A percentile compares a stretch with the other conserved stretches of the same genome.
Evolutionary conservation across 2,797 vertebrate genomes (phyloP).

Genomic region (Mormyrus hasselquistii): DNA sequence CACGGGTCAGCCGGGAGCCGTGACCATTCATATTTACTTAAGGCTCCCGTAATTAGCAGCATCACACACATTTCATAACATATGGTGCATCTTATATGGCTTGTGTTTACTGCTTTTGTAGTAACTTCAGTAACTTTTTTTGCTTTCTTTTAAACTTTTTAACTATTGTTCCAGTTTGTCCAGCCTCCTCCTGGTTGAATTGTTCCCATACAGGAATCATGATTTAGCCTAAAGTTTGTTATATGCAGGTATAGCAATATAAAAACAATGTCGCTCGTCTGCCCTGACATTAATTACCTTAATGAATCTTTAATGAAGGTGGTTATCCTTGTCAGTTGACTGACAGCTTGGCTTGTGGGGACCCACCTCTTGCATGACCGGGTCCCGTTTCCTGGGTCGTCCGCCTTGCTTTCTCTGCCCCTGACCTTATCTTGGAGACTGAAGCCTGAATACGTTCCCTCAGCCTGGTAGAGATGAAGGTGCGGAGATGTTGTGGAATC

Average conservation of each 20-base stretch:
- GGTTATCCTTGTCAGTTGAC: neutral
- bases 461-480: slow-evolving; percentile 33
- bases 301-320: neutral
- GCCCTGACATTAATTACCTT: neutral
- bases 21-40: neutral
- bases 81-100: neutral
- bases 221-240: neutral
- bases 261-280: neutral
- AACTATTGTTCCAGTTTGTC: neutral
- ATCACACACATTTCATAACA: neutral
- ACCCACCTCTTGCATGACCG: neutral
- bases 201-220: neutral
- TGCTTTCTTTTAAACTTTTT: neutral
- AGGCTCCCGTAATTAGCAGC: neutral
- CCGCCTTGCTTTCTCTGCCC: slow-evolving; percentile 25
- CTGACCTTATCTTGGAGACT: slow-evolving; percentile 31
- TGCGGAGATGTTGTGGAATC: slow-evolving; percentile 26
- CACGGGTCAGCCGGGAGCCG: neutral
- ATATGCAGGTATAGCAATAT: neutral
- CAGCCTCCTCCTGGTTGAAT: neutral
- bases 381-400: neutral
- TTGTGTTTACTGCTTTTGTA: neutral
- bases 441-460: slow-evolving; percentile 22
- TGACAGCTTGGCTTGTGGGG: neutral
- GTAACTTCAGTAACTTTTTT: neutral